Evolutionary conservation across 2,888 invertebrate species (phyloP), one percentile per base, ranked within the genome.

Genomic region (Callimorpha dominula): DNA sequence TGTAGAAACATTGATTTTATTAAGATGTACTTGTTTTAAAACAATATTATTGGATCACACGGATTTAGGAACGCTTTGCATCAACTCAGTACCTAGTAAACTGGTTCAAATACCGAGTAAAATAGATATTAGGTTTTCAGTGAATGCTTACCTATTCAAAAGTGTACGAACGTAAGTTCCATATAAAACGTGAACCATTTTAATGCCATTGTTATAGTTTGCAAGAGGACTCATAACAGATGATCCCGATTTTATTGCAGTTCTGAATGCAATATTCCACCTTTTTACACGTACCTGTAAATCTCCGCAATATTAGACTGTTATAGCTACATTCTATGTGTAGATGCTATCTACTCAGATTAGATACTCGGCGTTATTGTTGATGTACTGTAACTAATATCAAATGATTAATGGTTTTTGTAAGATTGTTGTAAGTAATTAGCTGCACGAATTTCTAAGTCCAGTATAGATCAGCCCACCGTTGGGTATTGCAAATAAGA

Each of bases 231-330:
- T 92, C 91, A 92, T 93, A 93, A 91, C 93, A 90, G 93, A 89
- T 92, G 93, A 94, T 94, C 92, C 93, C 91, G 91, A 90, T 92
- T 93, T 94, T 94, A 94, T 94, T 94, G 93, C 94, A 89, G 83
- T 89, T 87, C 85, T 81, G 86, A 87, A 87, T 89, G 92, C 91
- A 92, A 88, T 92, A 91, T 91, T 89, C 88, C 85, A 84, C 88
- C 83, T 85, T 87, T 82, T 84, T 86, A 83, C 78, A 76, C 78
- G 72, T 84, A 82, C 78, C 82, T 81, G 87, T 78, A 80, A 85
- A 85, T 78, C 83, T 81, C 80, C 43, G 63, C 68, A 72, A 80
- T 80, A 81, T 79, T 79, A 78, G 81, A 78, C 68, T 65, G 50
- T 70, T 69, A 50, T 49, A 65, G 54, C 57, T 69, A 46, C 65